Conservation (phyloP, 2,888 invertebrate species). For the Athrips mouffetella region DNA sequence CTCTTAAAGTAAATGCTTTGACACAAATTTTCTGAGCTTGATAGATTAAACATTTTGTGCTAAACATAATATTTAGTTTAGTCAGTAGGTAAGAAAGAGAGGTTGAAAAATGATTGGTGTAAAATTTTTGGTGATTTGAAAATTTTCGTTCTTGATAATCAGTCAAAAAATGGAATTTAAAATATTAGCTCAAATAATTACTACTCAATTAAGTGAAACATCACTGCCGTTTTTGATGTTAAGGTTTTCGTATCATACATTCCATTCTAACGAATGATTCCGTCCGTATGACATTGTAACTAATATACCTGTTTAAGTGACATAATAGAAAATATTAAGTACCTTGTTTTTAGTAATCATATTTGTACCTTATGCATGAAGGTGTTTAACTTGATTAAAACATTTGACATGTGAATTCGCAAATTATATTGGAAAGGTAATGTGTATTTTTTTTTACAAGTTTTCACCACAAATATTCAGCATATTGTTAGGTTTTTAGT, state of each 20-base stretch:
- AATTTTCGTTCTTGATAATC: neutral
- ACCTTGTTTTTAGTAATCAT: slow-evolving; percentile 9
- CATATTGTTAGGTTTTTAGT: too few species aligned
- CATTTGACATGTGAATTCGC: too few species aligned
- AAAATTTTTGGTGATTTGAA: neutral
- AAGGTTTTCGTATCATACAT: slow-evolving; percentile 26
- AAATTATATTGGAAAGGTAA: too few species aligned
- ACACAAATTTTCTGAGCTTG: too few species aligned
- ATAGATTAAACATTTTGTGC: too few species aligned
- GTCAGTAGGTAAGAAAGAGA: too few species aligned
- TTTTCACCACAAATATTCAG: too few species aligned
- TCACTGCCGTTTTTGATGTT: slow-evolving; percentile 42
- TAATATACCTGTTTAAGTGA: slow-evolving; percentile 42
- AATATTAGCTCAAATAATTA: slow-evolving; percentile 37
- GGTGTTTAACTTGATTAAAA: too few species aligned
- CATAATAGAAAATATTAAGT: slow-evolving; percentile 30
- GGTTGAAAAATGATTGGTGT: neutral
- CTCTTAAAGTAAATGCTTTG: too few species aligned
- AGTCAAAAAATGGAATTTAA: slow-evolving; percentile 16
- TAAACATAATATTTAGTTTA: too few species aligned
- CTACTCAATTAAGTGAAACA: slow-evolving; percentile 35
- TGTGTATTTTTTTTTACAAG: too few species aligned
- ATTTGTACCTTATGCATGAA: neutral
- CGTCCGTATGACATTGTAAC: slow-evolving; percentile 37
- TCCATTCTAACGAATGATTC: slow-evolving; percentile 21